Evolutionary conservation across 2,888 invertebrate species (phyloP).

Genomic region (Hartigia nigra): DNA sequence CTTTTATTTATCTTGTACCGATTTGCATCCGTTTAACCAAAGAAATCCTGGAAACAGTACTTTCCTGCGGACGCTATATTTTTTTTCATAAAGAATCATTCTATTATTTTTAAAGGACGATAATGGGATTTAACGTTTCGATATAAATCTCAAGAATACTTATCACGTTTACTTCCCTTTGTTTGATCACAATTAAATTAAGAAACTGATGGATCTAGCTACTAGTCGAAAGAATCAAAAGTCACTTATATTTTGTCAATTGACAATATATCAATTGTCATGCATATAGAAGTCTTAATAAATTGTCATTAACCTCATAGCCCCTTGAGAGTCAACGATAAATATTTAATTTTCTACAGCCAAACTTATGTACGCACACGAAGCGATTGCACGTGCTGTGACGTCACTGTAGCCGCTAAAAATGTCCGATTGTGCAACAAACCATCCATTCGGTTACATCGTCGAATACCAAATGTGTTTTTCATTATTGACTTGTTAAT

Average conservation of each 20-base stretch:
- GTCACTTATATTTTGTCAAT: neutral
- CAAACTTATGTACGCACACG: neutral
- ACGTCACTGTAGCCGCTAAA: neutral
- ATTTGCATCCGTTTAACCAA: too few relatives aligned
- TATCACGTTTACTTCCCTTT: neutral
- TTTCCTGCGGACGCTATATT: neutral
- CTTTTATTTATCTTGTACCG: too few relatives aligned
- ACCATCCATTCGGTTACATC: neutral
- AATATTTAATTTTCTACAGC: neutral
- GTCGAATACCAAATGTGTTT: neutral
- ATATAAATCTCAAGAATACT: neutral
- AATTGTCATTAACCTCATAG: neutral
- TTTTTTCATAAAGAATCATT: neutral
- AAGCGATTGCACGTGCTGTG: neutral
- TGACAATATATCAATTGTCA: neutral
- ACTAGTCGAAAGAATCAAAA: neutral
- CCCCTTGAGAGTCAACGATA: neutral
- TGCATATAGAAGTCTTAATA: neutral
- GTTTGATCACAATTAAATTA: too few relatives aligned
- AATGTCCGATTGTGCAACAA: neutral
- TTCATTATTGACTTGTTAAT: neutral
- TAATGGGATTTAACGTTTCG: neutral
- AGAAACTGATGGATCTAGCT: neutral
- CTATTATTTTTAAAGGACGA: neutral
- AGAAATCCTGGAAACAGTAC: too few relatives aligned